These are phyloP conservation scores for Chionomys nivalis DNA, from an alignment of 2,113 vertebrate species.

Conservation along the genomic window DNA sequence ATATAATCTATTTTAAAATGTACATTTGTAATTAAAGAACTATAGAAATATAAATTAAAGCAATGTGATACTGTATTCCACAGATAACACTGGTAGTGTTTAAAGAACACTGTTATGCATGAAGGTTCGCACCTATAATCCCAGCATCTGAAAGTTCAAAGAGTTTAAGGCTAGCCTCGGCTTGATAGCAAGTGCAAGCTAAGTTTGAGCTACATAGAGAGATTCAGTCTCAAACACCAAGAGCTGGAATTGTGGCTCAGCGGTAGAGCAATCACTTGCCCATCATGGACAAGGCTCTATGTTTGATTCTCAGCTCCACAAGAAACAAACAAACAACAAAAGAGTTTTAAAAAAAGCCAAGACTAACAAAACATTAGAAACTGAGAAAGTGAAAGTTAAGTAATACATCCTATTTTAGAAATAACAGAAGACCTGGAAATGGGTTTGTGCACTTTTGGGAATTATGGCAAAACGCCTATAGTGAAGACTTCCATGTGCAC, in stretches of 20 bases:
- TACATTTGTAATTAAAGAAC: not conserved
- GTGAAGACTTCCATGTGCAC: not conserved
- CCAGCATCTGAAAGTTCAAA: not conserved
- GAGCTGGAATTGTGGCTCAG: not conserved
- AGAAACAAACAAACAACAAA: not conserved
- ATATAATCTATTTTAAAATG: not conserved
- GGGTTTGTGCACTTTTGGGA: not conserved
- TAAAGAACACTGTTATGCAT: not conserved
- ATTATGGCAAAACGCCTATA: not conserved
- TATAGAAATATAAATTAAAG: not conserved
- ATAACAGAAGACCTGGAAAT: not conserved
- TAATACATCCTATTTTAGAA: not conserved
- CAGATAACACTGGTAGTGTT: not conserved
- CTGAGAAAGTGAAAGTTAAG: not conserved
- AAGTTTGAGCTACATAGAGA: not conserved
- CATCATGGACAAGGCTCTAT: not conserved
- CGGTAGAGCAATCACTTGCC: not conserved
- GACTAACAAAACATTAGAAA: not conserved
- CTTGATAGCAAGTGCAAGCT: not conserved
- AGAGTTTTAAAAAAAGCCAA: not conserved
- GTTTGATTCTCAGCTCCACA: not conserved
- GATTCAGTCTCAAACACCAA: not conserved
- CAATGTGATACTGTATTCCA: not conserved
- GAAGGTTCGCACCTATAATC: not conserved
- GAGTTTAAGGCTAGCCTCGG: too few relatives aligned